phyloP scores from a whole-genome alignment of 2,113 vertebrate species.

The Setophaga coronata region DNA sequence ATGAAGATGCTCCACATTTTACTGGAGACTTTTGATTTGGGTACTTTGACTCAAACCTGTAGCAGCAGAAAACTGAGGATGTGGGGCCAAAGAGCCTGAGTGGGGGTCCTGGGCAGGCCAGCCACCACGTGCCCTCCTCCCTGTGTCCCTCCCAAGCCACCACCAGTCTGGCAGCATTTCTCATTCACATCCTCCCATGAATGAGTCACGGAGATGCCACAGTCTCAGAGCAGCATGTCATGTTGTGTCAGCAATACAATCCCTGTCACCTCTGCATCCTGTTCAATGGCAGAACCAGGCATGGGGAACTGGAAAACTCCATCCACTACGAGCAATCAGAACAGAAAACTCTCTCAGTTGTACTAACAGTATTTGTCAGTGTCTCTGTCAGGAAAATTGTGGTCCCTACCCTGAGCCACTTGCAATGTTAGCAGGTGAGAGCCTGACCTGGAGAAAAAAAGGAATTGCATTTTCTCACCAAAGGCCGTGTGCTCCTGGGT shows the following conservation, averaged over 20 bases:
- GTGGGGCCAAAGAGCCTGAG: not conserved
- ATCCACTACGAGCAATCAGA: fast-evolving
- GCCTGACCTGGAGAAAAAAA: not conserved
- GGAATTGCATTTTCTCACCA: not conserved
- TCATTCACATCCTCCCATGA: not conserved
- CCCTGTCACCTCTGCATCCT: not conserved
- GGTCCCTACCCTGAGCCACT: not conserved
- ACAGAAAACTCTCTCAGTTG: not conserved
- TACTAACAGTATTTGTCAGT: not conserved
- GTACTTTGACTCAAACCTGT: not conserved
- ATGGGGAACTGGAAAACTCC: not conserved
- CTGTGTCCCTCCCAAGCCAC: not conserved
- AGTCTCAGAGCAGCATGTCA: not conserved
- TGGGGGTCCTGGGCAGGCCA: not conserved
- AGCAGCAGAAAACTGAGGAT: not conserved
- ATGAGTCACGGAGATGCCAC: fast-evolving
- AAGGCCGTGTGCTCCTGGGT: fast-evolving
- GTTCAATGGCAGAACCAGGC: not conserved
- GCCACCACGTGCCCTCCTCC: fast-evolving
- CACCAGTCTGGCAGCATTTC: not conserved
- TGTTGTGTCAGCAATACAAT: fast-evolving
- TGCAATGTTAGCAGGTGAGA: not conserved
- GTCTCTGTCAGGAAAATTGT: not conserved
- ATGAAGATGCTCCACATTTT: not conserved
- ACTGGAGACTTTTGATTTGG: not conserved